Conservation (phyloP, 2,888 invertebrate species). For the Mellilla xanthometata region DNA sequence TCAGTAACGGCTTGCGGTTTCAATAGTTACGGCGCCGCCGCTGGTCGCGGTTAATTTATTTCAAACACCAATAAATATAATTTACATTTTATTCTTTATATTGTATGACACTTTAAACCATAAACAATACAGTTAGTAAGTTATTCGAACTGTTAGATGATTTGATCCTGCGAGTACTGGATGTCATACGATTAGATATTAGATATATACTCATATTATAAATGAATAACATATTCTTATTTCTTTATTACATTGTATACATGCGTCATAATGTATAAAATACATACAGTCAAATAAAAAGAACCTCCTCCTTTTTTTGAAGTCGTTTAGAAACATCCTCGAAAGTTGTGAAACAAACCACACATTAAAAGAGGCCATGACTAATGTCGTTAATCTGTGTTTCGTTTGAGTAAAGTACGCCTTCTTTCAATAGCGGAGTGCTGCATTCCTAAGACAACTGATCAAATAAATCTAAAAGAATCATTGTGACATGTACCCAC, state of each 20-base stretch:
- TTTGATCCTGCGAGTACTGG: too few species aligned
- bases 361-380: constrained; percentile 35
- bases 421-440: constrained; percentile 41
- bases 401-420: constrained; percentile 40
- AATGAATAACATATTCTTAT: too few species aligned
- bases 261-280: too few species aligned
- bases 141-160: too few species aligned
- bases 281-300: too few species aligned
- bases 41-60: neutral
- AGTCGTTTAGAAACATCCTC: constrained; percentile 7
- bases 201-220: too few species aligned
- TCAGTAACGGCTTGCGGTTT: constrained; percentile 5
- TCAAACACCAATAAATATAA: too few species aligned
- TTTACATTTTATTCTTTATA: too few species aligned
- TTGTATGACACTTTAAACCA: neutral
- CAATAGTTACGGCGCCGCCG: neutral
- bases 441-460: constrained; percentile 66
- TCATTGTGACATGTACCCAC: constrained; percentile 30
- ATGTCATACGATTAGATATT: too few species aligned
- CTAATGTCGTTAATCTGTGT: constrained; percentile 41
- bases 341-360: constrained; percentile 31
- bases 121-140: too few species aligned
- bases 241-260: too few species aligned
- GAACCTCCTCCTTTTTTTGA: too few species aligned
- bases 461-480: constrained; percentile 72